These are phyloP conservation scores for Iphiclides podalirius DNA, from an alignment of 2,888 invertebrate genomes.

Conservation along the genomic window DNA sequence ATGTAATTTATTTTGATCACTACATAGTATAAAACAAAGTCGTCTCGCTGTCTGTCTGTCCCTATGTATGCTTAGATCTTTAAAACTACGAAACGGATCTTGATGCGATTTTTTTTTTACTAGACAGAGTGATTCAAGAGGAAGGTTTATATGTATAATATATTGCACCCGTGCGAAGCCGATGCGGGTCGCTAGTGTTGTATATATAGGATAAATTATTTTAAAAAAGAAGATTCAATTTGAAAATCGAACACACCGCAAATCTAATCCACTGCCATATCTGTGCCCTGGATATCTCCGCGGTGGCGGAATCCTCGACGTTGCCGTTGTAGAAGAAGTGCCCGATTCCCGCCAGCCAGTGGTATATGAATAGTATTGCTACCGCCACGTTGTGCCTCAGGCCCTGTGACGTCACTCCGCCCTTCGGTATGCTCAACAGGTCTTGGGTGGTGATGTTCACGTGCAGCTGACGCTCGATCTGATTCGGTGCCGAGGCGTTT, in stretches of 20 bases:
- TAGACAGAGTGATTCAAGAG: too few species aligned
- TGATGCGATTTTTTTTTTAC: too few species aligned
- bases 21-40: too few species aligned
- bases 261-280: constrained; percentile 88
- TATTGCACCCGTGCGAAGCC: too few species aligned
- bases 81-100: too few species aligned
- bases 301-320: constrained; percentile 87
- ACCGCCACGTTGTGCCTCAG: constrained; percentile 83
- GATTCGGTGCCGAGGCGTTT: constrained; percentile 69
- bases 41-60: too few species aligned
- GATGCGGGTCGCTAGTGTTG: too few species aligned
- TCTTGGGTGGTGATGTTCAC: constrained; percentile 65
- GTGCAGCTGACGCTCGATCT: constrained; percentile 63
- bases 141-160: too few species aligned
- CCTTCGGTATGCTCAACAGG: constrained; percentile 79
- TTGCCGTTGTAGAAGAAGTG: constrained; percentile 83
- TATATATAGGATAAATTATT: too few species aligned
- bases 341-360: constrained; percentile 84
- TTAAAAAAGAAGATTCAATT: too few species aligned
- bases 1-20: too few species aligned
- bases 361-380: constrained; percentile 83
- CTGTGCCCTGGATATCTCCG: constrained; percentile 86
- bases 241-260: constrained; percentile 71
- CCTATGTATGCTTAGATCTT: too few species aligned
- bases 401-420: constrained; percentile 82